phyloP scores from a whole-genome alignment of 2,888 invertebrate genomes.

The Pristionchus maxplancki region DNA sequence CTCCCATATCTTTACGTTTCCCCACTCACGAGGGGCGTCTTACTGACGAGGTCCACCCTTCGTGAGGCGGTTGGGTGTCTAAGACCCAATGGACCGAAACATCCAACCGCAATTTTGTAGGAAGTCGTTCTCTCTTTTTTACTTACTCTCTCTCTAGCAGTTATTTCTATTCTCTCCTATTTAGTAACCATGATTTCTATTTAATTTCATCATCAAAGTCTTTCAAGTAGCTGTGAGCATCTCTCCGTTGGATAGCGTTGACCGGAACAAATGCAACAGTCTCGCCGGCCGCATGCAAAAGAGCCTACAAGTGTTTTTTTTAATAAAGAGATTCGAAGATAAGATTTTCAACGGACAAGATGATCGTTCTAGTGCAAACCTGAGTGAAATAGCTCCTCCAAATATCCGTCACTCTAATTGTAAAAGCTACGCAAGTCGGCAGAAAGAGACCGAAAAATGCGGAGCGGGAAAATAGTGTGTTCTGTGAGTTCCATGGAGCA shows the following conservation, averaged over 20 bases:
- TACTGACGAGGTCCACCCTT: too few species aligned
- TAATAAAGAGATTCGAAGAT: background rate
- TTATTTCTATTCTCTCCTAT: too few species aligned
- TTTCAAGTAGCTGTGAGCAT: constrained; percentile 62
- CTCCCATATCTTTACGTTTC: too few species aligned
- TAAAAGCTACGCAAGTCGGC: constrained; percentile 63
- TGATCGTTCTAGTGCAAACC: background rate
- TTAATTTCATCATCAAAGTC: constrained; percentile 60
- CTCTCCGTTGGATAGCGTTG: constrained; percentile 62
- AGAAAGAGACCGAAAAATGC: constrained; percentile 65
- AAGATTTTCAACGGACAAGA: background rate
- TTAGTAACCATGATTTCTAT: too few species aligned
- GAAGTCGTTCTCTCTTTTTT: too few species aligned
- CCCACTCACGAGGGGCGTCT: too few species aligned
- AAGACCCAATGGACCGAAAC: too few species aligned
- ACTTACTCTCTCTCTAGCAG: too few species aligned
- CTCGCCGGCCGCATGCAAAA: constrained; percentile 60
- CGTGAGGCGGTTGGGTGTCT: too few species aligned
- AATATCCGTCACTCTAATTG: constrained; percentile 60
- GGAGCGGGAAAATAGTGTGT: constrained; percentile 62
- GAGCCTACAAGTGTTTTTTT: constrained; percentile 51
- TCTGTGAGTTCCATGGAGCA: constrained; percentile 68
- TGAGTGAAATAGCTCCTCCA: constrained; percentile 62
- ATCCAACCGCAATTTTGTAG: too few species aligned
- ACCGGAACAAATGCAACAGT: constrained; percentile 60